phyloP scores from a whole-genome alignment of 53 echinoderm and acorn worm species.

The Arbacia lixula region DNA sequence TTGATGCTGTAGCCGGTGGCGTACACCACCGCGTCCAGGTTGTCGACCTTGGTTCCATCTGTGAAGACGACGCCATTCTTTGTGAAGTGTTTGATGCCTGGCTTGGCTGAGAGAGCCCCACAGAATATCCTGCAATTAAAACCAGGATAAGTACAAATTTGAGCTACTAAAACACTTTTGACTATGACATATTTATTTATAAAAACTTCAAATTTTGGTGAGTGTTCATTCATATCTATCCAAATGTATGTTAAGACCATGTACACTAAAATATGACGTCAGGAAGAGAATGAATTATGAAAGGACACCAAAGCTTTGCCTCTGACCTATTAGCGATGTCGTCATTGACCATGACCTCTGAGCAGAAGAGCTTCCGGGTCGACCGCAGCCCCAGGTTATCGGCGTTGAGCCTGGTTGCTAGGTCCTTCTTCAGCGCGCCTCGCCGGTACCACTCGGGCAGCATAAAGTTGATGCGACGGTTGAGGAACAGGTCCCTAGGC shows the following conservation, averaged over 20 bases:
- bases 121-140: conserved; percentile 71
- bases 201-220: too few species aligned
- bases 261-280: too few species aligned
- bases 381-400: conserved; percentile 77
- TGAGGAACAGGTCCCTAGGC: conserved; percentile 68
- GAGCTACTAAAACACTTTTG: too few species aligned
- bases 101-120: conserved; percentile 76
- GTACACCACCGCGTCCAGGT: conserved; percentile 76
- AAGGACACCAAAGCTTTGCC: too few species aligned
- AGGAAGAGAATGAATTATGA: too few species aligned
- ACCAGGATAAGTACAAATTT: background rate
- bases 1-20: conserved; percentile 87
- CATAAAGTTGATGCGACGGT: conserved; percentile 62
- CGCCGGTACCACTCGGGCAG: conserved; percentile 62
- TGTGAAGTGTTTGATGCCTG: conserved; percentile 79
- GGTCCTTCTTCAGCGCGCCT: conserved; percentile 45
- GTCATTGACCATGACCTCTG: conserved; percentile 85
- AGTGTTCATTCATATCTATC: too few species aligned
- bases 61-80: conserved; percentile 76
- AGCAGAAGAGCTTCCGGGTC: conserved; percentile 67
- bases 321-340: conserved; percentile 63
- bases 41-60: conserved; percentile 77
- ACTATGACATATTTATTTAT: too few species aligned
- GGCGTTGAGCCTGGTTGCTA: conserved; percentile 62
- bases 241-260: too few species aligned